Percentiles rank a stretch among this genome's conserved stretches.
Conservation (phyloP, 2,888 invertebrate species). For the Sepioteuthis lessoniana region DNA sequence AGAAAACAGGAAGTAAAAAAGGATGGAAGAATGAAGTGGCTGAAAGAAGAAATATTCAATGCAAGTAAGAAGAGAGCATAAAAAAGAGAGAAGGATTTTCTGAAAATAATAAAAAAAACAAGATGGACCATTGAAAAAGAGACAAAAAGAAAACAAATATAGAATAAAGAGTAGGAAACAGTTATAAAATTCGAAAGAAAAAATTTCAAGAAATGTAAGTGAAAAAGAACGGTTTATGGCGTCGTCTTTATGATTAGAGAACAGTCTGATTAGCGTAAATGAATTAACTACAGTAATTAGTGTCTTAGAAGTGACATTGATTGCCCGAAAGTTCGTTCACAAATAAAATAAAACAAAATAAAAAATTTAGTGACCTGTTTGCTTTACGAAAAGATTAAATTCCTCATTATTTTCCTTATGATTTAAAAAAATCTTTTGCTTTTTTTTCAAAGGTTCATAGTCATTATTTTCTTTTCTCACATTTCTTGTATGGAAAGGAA, state of each 20-base stretch:
- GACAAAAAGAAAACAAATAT: too few species aligned
- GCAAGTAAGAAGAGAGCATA: background rate
- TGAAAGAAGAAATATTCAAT: too few species aligned
- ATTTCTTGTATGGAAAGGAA: too few species aligned
- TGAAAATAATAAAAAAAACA: background rate
- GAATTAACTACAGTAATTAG: background rate
- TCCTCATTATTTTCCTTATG: background rate
- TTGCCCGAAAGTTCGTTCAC: background rate
- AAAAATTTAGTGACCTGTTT: background rate
- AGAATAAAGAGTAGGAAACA: too few species aligned
- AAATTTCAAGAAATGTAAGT: background rate
- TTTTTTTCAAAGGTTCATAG: background rate
- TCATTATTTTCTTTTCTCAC: background rate
- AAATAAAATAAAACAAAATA: background rate
- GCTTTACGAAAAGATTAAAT: background rate
- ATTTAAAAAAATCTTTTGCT: background rate
- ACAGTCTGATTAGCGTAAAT: background rate
- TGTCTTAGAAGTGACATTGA: background rate
- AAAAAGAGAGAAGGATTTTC: background rate
- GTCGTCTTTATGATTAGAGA: background rate
- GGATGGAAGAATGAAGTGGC: background rate
- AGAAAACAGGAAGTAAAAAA: background rate
- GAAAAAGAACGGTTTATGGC: background rate
- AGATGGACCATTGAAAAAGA: too few species aligned
- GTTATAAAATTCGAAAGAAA: too few species aligned